Evolutionary conservation across 2,888 invertebrate genomes (phyloP).

Genomic region (Philereme transversata): DNA sequence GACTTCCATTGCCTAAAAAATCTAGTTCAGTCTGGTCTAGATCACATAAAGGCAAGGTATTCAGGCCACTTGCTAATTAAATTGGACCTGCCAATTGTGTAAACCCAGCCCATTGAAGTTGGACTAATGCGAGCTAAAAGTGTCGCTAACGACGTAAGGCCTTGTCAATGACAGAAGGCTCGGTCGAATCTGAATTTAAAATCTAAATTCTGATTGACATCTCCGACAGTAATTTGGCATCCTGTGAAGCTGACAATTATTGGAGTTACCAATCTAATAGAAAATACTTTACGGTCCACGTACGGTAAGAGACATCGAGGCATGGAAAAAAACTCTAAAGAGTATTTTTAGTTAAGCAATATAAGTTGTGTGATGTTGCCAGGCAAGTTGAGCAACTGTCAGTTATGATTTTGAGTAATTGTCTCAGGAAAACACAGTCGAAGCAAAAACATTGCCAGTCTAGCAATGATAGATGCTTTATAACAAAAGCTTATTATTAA

Average conservation of each 20-base stretch:
- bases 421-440: no score
- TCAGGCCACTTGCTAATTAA: neutral
- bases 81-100: neutral
- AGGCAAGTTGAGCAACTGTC: no score
- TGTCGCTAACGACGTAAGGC: conserved; percentile 18
- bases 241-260: conserved; percentile 18
- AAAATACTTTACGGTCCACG: neutral
- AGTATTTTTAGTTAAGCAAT: no score
- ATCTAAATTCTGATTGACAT: conserved; percentile 28
- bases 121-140: conserved; percentile 12
- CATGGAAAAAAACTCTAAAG: no score
- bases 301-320: no score
- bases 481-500: no score
- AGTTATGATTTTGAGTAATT: no score
- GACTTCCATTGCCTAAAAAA: neutral
- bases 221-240: conserved; percentile 29
- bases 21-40: neutral
- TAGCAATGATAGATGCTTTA: no score
- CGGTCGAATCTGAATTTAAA: conserved; percentile 20
- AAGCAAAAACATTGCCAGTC: no score
- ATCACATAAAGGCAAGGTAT: neutral
- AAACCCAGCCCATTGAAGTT: conserved; percentile 2
- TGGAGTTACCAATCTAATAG: neutral
- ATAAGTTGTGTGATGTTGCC: no score
- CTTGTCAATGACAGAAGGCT: conserved; percentile 12